Conservation (phyloP, 2,797 vertebrate species). For the Labeo calbasu region DNA sequence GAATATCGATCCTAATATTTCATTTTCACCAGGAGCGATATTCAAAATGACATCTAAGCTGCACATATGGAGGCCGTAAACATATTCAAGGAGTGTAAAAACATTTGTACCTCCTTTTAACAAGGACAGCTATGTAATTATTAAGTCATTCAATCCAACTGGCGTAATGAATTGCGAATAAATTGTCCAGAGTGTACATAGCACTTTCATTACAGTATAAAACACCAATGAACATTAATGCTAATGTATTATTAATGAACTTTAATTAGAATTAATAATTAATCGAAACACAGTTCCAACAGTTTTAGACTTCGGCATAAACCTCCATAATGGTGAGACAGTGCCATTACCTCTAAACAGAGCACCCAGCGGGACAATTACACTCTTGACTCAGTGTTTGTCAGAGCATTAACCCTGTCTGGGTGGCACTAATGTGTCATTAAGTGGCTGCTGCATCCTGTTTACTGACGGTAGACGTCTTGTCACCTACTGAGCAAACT, state of each 20-base stretch:
- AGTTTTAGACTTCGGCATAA: constrained; percentile 42
- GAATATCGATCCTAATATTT: background rate
- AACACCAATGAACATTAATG: constrained; percentile 33
- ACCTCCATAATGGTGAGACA: constrained; percentile 23
- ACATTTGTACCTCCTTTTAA: background rate
- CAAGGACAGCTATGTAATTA: background rate
- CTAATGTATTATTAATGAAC: constrained; percentile 37
- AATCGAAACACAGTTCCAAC: constrained; percentile 27
- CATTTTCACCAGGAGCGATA: background rate
- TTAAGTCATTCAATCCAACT: constrained; percentile 7
- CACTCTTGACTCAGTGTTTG: constrained; percentile 52
- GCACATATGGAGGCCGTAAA: background rate
- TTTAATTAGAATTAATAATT: constrained; percentile 37
- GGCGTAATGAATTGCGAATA: constrained; percentile 12
- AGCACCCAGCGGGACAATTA: constrained; percentile 49
- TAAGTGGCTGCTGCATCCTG: constrained; percentile 55
- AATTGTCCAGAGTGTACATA: background rate
- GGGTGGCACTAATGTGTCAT: constrained; percentile 57
- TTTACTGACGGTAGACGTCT: constrained; percentile 52
- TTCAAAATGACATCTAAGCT: background rate
- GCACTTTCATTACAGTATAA: constrained; percentile 13
- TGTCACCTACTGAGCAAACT: constrained; percentile 38
- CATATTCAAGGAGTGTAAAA: background rate
- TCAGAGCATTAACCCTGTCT: constrained; percentile 54
- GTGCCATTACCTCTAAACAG: constrained; percentile 35